Evolutionary conservation across 2,113 vertebrate genomes (phyloP), one percentile per base, ranked within the genome.

Genomic region (Patagioenas fasciata): DNA sequence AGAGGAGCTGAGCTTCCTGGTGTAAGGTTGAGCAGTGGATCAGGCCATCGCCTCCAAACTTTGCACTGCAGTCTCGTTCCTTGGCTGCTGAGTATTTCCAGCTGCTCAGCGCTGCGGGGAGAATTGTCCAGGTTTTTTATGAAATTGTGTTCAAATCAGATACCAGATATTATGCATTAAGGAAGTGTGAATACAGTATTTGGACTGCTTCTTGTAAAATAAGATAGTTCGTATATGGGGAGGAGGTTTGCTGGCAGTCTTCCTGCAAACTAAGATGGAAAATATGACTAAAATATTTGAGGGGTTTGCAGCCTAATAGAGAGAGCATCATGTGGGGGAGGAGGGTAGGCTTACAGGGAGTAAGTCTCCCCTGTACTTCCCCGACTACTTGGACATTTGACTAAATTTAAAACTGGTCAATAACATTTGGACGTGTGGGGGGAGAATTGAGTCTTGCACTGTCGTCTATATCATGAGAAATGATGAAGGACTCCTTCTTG

Each of bases 191-290:
- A 85, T 84, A 32, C 5, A 4, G 48, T 86, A 74, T 96, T 92
- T 91, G 85, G 88, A 88, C 88, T 91, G 89, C 44, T 93, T 85
- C 73, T 69, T 89, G 50, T 94, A 91, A 89, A 95, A 85, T 82
- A 66, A 91, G 74, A 71, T 82, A 87, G 47, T 29, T 96, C 73
- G 12, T 88, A 7, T 32, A 60, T 47, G 57, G 58, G 79, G 71
- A 91, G 77, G 80, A 84, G 65, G 60, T 84, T 96, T 96, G 51
- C 86, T 96, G 91, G 95, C 94, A 92, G 65, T 50, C 48, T 81
- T 95, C 86, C 94, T 93, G 91, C 65, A 75, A 81, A 86, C 89
- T 89, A 92, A 92, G 86, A 92, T 92, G 94, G 93, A 96, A 97
- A 97, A 93, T 92, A 89, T 61, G 86, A 96, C 91, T 95, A 67